Base-by-base conservation (phyloP, 2,797 vertebrate species). In the Syngnathus rostellatus region DNA sequence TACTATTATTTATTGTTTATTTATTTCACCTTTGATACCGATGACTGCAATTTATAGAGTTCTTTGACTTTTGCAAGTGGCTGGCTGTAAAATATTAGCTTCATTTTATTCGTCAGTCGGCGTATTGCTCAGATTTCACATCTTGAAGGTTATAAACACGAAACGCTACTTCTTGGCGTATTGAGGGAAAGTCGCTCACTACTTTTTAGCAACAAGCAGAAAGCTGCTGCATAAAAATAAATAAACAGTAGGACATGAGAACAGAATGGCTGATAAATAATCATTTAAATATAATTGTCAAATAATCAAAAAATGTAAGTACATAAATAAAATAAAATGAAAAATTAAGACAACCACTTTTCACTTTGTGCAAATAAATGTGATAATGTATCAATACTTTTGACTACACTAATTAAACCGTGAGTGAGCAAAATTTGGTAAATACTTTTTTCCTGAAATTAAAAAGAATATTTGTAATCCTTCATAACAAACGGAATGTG, bases 11-110 rank as follows among this genome's bases (percentile, higher is more conserved):
- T 23, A 23, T 23, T 23, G 23, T 23, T 61, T n/a, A 61, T 82
- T 77, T 79, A 79, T 76, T 77, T 77, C 72, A 79, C 80, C 71
- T 76, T 7, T 12, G 23, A 43, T 43, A 14, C 40, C 16, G 40
- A 62, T 8, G 11, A 43, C 45, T 45, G 55, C 55, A 58, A 58
- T 16, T 58, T 37, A 37, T 17, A 14, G 23, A 31, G 23, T 14
- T 40, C 17, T 40, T 40, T n/a, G 38, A 60, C 11, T 43, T 21
- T 61, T 61, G 21, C 23, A 10, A 21, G 9, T 53, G 3, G 50
- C n/a, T 11, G 39, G n/a, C 5, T 21, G 9, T 19, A 61, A 41
- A 61, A 59, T n/a, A 55, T 31, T 23, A 1, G 21, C n/a, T 38
- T 39, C 21, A 23, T 54, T 25, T 54, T 25, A 11, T 38, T 37